Evolutionary conservation across 2,888 invertebrate species (phyloP), one percentile per base, ranked within the genome.

Genomic region (Agelastica alni): DNA sequence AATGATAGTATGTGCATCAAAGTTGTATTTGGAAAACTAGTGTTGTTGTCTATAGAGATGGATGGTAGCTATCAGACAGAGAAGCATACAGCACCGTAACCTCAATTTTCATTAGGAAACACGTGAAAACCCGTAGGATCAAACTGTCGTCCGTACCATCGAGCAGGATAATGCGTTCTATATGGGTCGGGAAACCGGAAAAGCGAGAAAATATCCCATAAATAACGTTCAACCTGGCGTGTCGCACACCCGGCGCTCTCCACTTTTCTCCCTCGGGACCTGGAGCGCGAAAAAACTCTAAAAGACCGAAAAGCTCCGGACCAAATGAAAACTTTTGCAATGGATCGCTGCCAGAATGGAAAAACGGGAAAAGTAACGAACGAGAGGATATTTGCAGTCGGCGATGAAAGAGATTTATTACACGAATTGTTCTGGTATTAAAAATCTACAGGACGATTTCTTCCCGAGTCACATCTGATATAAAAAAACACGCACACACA

Each of bases 211-310:
- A 75, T 75, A 72, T 71, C 65, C 71, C 73, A 76, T 77, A 77
- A 77, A 77, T 77, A 76, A 77, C 75, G 73, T 72, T 74, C 74
- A 75, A 75, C 72, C 73, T 74, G 75, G 68, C 72, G 71, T 70
- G 70, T 67, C 66, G 69, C 69, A 67, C 58, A 59, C 61, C 59
- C 61, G 60, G 59, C 59, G 31, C 37, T 42, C 30, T 34, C 36
- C 56, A 53, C 53, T 60, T 56, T 59, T 60, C 53, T 56, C 61
- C 59, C 61, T 58, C 54, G 58, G 60, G 60, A 60, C 49, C 53
- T 51, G 57, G 60, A 64, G 65, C 65, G 61, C 59, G 58, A 60
- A 65, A 63, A 64, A 61, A 64, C 58, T 59, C 60, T n/a, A 51
- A 48, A 52, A 58, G 58, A 55, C 58, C 58, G 46, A 61, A 61